Base-by-base conservation (phyloP, 2,888 invertebrate genomes). In the Callinectes sapidus region DNA sequence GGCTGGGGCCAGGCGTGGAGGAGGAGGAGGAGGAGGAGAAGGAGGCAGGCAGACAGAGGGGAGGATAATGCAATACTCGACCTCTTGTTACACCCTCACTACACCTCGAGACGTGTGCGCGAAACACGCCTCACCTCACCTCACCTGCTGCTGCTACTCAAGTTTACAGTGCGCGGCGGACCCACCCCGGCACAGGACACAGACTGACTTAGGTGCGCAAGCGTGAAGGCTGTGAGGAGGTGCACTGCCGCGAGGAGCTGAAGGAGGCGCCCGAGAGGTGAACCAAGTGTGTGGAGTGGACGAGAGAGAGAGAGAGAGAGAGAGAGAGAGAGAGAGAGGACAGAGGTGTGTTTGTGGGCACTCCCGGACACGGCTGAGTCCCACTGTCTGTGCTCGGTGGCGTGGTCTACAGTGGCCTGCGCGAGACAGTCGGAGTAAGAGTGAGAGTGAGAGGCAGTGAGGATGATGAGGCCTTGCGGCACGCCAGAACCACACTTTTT, bases 261-360 rank as follows among this genome's bases (percentile, higher is more conserved):
- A n/a, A 88, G 88, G 23, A 18, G 23, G 54, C 6, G 61, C 28
- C 18, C 28, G 90, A n/a, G 90, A 77, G 77, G 42, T n/a, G 48
- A n/a, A 48, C 28, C 13, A 28, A 23, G 28, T 2, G 35, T 16
- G 14, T n/a, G 39, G 91, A 54, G 39, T 2, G 61, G 61, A 39
- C 39, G 91, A 66, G 87, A 48, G 28, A 54, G 61, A n/a, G 87
- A 61, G 87, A 16, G 55, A 42, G 42, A 28, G 42, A 18, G 61
- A 23, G 89, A 28, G 89, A 18, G 87, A 28, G 28, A 71, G 71
- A 8, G n/a, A 28, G n/a, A 3, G 42, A 54, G 54, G 87, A 54
- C 87, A 54, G 87, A 87, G 87, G 87, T 42, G 81, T 81, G 81
- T 81, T 16, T 81, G 81, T 81, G 16, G 81, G 81, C 81, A 81